phyloP scores from a whole-genome alignment of 2,797 vertebrate genomes.

The Sebastes kiyomatsui region DNA sequence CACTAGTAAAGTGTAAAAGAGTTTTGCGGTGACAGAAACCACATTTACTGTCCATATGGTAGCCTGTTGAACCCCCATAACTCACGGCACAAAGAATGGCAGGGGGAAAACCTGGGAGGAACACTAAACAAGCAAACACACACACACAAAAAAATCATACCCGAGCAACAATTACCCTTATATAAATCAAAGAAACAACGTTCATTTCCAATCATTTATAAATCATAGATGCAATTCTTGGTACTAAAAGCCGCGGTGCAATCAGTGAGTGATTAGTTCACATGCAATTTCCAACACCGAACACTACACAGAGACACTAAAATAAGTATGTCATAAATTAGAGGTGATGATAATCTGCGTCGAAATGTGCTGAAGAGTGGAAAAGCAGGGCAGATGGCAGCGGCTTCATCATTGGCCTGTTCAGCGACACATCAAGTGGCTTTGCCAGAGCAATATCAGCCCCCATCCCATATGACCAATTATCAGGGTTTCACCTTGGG shows the following conservation, averaged over 20 bases:
- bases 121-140: slow-evolving; percentile 21
- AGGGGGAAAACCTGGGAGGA: slow-evolving; percentile 27
- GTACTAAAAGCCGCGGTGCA: slow-evolving; percentile 13
- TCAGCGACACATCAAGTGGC: slow-evolving; percentile 71
- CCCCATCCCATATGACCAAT: slow-evolving; percentile 85
- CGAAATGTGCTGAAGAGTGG: slow-evolving; percentile 63
- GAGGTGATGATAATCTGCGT: slow-evolving; percentile 54
- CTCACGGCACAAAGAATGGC: slow-evolving; percentile 71
- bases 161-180: slow-evolving; percentile 7
- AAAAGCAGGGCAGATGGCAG: slow-evolving; percentile 80
- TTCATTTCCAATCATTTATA: slow-evolving; percentile 19
- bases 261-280: slow-evolving; percentile 54
- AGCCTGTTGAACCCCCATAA: slow-evolving; percentile 76
- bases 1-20: slow-evolving; percentile 73
- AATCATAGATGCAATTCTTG: slow-evolving; percentile 19
- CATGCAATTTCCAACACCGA: slow-evolving; percentile 10
- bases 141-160: not conserved
- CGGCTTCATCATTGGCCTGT: slow-evolving; percentile 70
- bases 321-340: slow-evolving; percentile 60
- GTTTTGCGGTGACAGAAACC: slow-evolving; percentile 68
- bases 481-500: slow-evolving; percentile 84
- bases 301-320: slow-evolving; percentile 40
- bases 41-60: slow-evolving; percentile 81
- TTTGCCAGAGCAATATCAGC: slow-evolving; percentile 76
- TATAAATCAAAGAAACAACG: slow-evolving; percentile 21